Conservation (phyloP, 1,140 invertebrate genomes). For the Calycopis cecrops region DNA sequence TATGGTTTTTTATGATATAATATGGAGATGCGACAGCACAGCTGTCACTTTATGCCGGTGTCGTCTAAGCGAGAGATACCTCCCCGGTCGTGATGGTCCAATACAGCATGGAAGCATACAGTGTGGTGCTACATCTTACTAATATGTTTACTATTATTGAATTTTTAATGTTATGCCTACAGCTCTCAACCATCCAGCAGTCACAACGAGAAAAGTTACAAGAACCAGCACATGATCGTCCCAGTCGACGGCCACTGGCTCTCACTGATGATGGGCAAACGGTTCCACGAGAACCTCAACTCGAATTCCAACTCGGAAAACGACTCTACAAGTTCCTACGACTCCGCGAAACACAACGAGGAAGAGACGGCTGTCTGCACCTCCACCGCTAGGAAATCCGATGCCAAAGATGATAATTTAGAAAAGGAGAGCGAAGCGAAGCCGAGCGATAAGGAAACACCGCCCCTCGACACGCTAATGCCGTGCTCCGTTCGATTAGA, state of each 20-base stretch:
- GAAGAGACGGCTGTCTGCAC: constrained; percentile 44
- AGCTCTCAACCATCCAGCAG: constrained; percentile 66
- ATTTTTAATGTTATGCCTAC: constrained; percentile 31
- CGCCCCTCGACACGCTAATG: constrained; percentile 51
- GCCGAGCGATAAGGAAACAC: constrained; percentile 49
- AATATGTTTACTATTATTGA: too few relatives aligned
- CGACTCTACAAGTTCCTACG: constrained; percentile 68
- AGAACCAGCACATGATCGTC: constrained; percentile 69
- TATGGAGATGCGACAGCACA: too few relatives aligned
- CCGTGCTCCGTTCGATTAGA: constrained; percentile 57
- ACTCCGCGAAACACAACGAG: constrained; percentile 53
- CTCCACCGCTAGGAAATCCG: constrained; percentile 51
- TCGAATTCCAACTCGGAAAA: constrained; percentile 73
- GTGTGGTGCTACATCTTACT: too few relatives aligned
- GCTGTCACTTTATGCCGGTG: too few relatives aligned
- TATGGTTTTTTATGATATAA: too few relatives aligned
- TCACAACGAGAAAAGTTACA: constrained; percentile 67
- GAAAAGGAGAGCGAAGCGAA: constrained; percentile 47
- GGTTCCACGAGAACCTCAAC: constrained; percentile 75
- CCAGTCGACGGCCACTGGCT: constrained; percentile 75
- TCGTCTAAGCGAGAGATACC: too few relatives aligned
- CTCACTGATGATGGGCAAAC: constrained; percentile 76
- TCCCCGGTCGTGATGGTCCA: too few relatives aligned
- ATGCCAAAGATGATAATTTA: constrained; percentile 66
- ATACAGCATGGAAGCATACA: too few relatives aligned